Evolutionary conservation across 2,797 vertebrate species (phyloP), one percentile per base, ranked within the genome.

Genomic region (Siniperca obscura): DNA sequence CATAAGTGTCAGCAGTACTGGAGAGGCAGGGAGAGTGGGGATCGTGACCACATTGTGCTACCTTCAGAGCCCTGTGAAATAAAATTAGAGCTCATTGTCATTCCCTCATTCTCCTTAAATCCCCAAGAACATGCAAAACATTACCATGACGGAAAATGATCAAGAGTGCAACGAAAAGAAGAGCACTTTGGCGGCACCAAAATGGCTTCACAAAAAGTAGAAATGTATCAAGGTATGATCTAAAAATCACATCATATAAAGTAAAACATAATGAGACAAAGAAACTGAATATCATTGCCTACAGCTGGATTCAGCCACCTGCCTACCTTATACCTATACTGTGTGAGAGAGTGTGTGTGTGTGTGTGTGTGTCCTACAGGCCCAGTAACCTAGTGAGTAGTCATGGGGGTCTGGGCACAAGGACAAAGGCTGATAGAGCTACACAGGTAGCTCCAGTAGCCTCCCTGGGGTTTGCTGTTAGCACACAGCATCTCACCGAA

Each of bases 351-450:
- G 30, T 70, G 83, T 78, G 53, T 56, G 36, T 42, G 36, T 13
- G 40, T 56, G 60, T 46, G 61, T 30, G 68, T 53, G 30, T 70
- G 83, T 78, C 52, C 76, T 82, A 59, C 76, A 91, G 83, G 90
- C 84, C 86, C 86, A 84, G 76, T 88, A 80, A 88, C 86, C 86
- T 11, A 77, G 30, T 79, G 81, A 82, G 76, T 14, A 53, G 53
- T 52, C 17, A 0, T 12, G 38, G 60, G 74, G 46, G 56, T 82
- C 72, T 74, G 59, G 34, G 16, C 53, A 86, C 83, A 80, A 76
- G 81, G 82, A 91, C 87, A 91, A 89, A 89, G 87, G 86, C 80
- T 68, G 80, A 56, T 14, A 52, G 19, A 4, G 72, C 60, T 30
- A 30, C 80, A 5, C 87, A 87, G 90, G 84, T 87, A 52, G 27